Evolutionary conservation across 2,888 invertebrate genomes (phyloP).

Genomic region (Agrotis segetum): DNA sequence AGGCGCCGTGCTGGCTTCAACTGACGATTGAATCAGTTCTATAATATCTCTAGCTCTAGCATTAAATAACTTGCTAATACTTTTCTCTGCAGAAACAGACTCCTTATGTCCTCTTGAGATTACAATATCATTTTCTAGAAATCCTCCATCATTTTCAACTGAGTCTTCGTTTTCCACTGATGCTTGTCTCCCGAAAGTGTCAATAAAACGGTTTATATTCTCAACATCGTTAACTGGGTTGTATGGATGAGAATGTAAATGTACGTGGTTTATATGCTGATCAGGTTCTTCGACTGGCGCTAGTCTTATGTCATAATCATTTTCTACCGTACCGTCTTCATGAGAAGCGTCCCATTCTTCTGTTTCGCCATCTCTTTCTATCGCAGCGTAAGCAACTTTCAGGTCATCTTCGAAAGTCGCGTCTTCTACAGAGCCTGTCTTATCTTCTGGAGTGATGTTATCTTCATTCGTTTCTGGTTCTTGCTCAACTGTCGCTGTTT

Average conservation of each 20-base stretch:
- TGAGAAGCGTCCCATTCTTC: background rate
- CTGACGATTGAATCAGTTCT: slow-evolving; percentile 39
- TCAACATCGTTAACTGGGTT: background rate
- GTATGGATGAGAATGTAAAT: background rate
- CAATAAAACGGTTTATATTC: slow-evolving; percentile 9
- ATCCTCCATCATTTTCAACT: background rate
- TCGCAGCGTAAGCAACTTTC: background rate
- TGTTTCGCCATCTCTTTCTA: background rate
- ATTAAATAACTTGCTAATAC: slow-evolving; percentile 28
- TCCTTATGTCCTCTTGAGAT: slow-evolving; percentile 27
- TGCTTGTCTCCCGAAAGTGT: background rate
- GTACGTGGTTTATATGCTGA: background rate
- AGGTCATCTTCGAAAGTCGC: background rate
- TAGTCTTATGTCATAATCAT: background rate
- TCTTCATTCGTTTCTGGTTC: background rate
- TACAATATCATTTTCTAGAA: slow-evolving; percentile 31
- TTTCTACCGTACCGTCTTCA: background rate
- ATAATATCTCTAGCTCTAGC: slow-evolving; percentile 23
- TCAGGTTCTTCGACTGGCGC: background rate
- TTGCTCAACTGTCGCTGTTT: background rate
- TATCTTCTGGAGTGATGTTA: slow-evolving; percentile 4
- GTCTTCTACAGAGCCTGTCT: background rate
- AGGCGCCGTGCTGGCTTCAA: slow-evolving; percentile 25
- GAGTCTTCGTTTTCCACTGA: background rate
- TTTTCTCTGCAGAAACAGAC: slow-evolving; percentile 31